Evolutionary conservation across 2,797 vertebrate species (phyloP).

Genomic region (Rhabdophis nuchalis): DNA sequence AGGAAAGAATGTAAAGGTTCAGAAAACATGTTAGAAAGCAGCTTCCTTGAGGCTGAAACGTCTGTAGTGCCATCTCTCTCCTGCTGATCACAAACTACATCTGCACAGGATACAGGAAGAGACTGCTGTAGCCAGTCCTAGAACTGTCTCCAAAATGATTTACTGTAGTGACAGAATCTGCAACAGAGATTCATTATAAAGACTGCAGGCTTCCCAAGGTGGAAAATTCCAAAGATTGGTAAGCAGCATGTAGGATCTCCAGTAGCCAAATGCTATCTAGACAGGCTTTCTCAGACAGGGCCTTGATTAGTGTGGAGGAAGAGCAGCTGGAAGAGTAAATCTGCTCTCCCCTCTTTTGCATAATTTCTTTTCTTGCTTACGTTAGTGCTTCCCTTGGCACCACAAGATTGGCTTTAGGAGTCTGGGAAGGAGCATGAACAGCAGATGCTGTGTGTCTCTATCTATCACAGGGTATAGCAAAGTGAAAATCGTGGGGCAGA

Average conservation of each 20-base stretch:
- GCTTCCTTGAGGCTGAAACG: neutral
- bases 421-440: conserved; percentile 62
- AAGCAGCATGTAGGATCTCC: conserved; percentile 18
- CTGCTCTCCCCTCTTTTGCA: conserved; percentile 69
- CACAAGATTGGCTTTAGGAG: conserved; percentile 64
- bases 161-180: conserved; percentile 3
- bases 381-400: conserved; percentile 69
- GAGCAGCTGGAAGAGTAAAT: conserved; percentile 74
- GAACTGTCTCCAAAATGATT: conserved; percentile 9
- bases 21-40: conserved; percentile 1
- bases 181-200: conserved; percentile 24
- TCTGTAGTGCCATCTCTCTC: neutral
- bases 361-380: conserved; percentile 64
- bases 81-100: conserved; percentile 4
- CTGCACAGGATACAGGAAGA: neutral
- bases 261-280: conserved; percentile 61
- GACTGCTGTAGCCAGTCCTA: neutral
- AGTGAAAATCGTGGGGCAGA: conserved; percentile 71
- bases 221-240: conserved; percentile 23
- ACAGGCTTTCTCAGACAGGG: conserved; percentile 61
- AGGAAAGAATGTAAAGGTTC: neutral
- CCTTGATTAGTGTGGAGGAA: conserved; percentile 66
- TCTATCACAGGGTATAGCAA: conserved; percentile 52
- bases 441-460: conserved; percentile 69
- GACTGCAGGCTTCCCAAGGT: conserved; percentile 10